phyloP scores from a whole-genome alignment of 2,113 vertebrate species.

The Colius striatus region DNA sequence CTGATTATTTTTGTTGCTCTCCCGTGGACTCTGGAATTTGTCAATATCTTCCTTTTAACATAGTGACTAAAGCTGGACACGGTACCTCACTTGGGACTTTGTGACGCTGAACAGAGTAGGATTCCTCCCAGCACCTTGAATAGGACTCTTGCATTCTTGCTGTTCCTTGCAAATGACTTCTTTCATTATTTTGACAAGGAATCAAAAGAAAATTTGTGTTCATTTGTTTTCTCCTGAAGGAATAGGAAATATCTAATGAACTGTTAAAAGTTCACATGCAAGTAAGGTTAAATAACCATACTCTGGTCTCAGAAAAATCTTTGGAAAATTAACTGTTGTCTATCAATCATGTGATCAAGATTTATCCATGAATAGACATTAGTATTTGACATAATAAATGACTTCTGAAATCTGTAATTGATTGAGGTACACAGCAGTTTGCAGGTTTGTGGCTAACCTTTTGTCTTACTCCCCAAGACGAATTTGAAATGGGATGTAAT shows the following conservation, averaged over 20 bases:
- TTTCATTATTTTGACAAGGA: conserved; percentile 13
- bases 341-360: not conserved
- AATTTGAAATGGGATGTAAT: conserved; percentile 39
- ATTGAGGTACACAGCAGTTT: not conserved
- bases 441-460: conserved; percentile 14
- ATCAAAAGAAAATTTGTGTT: not conserved
- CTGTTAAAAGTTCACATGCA: not conserved
- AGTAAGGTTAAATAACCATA: not conserved
- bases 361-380: not conserved
- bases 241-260: not conserved
- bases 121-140: not conserved
- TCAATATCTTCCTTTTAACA: not conserved
- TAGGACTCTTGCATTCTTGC: not conserved
- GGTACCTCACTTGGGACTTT: not conserved
- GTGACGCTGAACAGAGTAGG: not conserved
- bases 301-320: not conserved
- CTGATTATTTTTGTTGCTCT: not conserved
- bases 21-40: not conserved
- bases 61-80: not conserved
- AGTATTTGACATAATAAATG: not conserved
- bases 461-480: conserved; percentile 1
- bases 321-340: not conserved
- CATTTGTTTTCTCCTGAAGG: not conserved
- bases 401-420: conserved; percentile 7
- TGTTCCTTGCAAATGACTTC: not conserved